Percentiles rank a stretch among this genome's conserved stretches.
Conservation (phyloP, 2,888 invertebrate species). For the Lithophane leautieri region DNA sequence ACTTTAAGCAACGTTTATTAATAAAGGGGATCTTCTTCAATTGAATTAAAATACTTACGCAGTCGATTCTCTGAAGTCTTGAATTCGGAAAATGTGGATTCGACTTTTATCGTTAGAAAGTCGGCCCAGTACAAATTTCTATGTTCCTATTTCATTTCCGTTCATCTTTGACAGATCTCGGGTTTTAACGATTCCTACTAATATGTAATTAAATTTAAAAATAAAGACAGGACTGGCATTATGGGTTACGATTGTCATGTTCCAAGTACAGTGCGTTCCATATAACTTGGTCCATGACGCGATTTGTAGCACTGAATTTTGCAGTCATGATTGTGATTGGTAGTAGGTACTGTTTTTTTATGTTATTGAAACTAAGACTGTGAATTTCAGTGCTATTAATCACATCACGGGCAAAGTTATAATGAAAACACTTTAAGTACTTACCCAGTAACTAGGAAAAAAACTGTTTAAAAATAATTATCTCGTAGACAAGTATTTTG, state of each 20-base stretch:
- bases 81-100: constrained; percentile 1
- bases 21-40: no score
- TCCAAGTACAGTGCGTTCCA: neutral
- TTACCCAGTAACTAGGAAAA: constrained; percentile 17
- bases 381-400: no score
- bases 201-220: constrained; percentile 57
- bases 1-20: no score
- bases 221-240: constrained; percentile 66
- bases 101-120: constrained; percentile 28
- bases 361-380: no score
- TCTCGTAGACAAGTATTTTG: constrained; percentile 22
- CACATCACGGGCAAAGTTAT: no score
- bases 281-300: no score
- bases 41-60: constrained; percentile 7
- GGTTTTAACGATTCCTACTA: constrained; percentile 69
- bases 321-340: no score
- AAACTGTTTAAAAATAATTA: neutral
- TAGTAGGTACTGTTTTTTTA: no score
- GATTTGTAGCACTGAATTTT: no score
- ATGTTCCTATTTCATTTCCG: constrained; percentile 64
- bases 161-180: constrained; percentile 70
- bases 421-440: no score
- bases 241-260: constrained; percentile 18
- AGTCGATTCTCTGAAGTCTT: constrained; percentile 26
- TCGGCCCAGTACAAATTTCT: constrained; percentile 62